Percentiles rank a stretch among this genome's conserved stretches.
These are phyloP conservation scores for Neelides folsomi DNA, from an alignment of 2,888 invertebrate genomes.

Conservation along the genomic window DNA sequence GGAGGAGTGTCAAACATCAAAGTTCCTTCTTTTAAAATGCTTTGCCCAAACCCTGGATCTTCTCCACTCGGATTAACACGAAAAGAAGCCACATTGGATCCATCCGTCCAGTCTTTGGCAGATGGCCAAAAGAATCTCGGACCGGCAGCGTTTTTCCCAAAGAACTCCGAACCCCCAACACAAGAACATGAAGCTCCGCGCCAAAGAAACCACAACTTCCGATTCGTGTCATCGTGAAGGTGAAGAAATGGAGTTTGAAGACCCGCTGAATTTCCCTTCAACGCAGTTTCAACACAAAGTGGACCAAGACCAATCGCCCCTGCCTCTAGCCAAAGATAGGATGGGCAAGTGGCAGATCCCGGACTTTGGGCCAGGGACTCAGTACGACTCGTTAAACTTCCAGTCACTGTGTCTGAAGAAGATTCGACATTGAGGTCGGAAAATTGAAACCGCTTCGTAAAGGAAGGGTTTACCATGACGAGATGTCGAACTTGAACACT, in stretches of 20 bases:
- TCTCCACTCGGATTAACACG: slow-evolving; percentile 58
- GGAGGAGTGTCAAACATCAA: slow-evolving; percentile 82
- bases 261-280: slow-evolving; percentile 52
- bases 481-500: slow-evolving; percentile 55
- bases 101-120: slow-evolving; percentile 63
- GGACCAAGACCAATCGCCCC: slow-evolving; percentile 83
- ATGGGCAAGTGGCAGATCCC: slow-evolving; percentile 44
- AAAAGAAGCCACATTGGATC: slow-evolving; percentile 67
- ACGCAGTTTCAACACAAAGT: slow-evolving; percentile 73
- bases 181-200: slow-evolving; percentile 73
- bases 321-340: slow-evolving; percentile 67
- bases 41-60: slow-evolving; percentile 87
- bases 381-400: slow-evolving; percentile 13
- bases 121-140: slow-evolving; percentile 74
- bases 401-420: slow-evolving; percentile 32
- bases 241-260: slow-evolving; percentile 37
- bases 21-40: slow-evolving; percentile 71
- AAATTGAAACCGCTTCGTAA: slow-evolving; percentile 32
- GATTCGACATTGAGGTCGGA: slow-evolving; percentile 31
- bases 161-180: slow-evolving; percentile 86
- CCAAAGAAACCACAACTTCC: slow-evolving; percentile 89
- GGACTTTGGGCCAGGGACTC: slow-evolving; percentile 29
- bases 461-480: slow-evolving; percentile 38
- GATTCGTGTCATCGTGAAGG: slow-evolving; percentile 70
- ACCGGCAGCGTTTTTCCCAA: slow-evolving; percentile 83